Percentiles rank a stretch among this genome's conserved stretches.
These are phyloP conservation scores for Apostichopus californicus DNA, from an alignment of 35 echinoderm and acorn worm genomes.

Conservation along the genomic window DNA sequence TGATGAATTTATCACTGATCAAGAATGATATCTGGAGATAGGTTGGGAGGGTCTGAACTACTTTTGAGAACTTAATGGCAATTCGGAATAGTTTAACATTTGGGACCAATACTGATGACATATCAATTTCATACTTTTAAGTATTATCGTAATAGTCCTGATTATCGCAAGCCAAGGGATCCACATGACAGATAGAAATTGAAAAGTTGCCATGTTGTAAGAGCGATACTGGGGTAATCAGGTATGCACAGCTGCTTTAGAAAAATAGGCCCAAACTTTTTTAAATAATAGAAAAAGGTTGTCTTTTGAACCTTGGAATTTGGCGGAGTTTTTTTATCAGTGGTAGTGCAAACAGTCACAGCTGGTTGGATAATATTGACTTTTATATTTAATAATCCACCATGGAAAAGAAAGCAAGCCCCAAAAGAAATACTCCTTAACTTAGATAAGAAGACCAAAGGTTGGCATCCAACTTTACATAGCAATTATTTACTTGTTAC, in stretches of 20 bases:
- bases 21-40: no score
- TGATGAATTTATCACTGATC: no score
- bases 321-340: not conserved
- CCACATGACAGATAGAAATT: no score
- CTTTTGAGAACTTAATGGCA: no score
- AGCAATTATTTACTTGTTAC: not conserved
- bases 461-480: not conserved
- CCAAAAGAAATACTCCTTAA: not conserved
- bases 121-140: no score
- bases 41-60: no score
- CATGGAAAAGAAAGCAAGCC: not conserved
- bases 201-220: no score
- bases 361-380: not conserved
- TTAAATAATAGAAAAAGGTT: not conserved
- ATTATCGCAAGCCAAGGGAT: no score
- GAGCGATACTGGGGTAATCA: not conserved
- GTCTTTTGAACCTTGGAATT: not conserved
- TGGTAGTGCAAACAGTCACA: not conserved
- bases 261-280: not conserved
- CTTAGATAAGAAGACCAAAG: not conserved
- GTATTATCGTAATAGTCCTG: no score
- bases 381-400: not conserved
- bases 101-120: no score
- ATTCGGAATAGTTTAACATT: no score
- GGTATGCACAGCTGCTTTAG: not conserved